A percentile compares a stretch with the other conserved stretches of the same genome.
These are phyloP conservation scores for Thelaira solivaga DNA, from an alignment of 2,888 invertebrate species.

Conservation along the genomic window DNA sequence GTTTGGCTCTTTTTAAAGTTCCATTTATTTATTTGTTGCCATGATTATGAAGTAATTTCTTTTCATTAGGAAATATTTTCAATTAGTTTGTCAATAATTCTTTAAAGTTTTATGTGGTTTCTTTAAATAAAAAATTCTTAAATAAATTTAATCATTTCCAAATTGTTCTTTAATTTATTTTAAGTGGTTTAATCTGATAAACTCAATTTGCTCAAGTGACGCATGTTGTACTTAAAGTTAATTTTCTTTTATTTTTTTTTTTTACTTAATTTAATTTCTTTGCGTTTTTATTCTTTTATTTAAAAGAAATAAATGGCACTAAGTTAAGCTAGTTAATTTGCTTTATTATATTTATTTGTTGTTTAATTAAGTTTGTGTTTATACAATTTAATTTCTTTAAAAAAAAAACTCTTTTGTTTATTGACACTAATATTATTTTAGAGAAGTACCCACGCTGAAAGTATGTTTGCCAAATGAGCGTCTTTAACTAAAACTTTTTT, in stretches of 20 bases:
- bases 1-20: neutral
- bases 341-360: conserved; percentile 22
- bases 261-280: neutral
- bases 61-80: conserved; percentile 42
- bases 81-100: conserved; percentile 56
- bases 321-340: conserved; percentile 27
- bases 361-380: conserved; percentile 9
- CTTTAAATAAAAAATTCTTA: conserved; percentile 26
- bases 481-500: too few relatives aligned
- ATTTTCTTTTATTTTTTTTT: neutral
- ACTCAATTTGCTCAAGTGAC: conserved; percentile 64
- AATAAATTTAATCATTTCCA: conserved; percentile 56
- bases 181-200: conserved; percentile 68
- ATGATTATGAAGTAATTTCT: conserved; percentile 23
- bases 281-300: neutral
- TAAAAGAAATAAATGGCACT: conserved; percentile 28
- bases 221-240: conserved; percentile 52
- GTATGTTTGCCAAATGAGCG: too few relatives aligned
- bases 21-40: neutral
- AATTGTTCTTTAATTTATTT: conserved; percentile 65
- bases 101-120: conserved; percentile 36
- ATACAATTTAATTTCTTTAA: too few relatives aligned
- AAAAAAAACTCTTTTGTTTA: too few relatives aligned
- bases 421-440: too few relatives aligned
- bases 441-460: too few relatives aligned